Conservation (phyloP, 2,797 vertebrate genomes). For the Onychomys leucogaster region DNA sequence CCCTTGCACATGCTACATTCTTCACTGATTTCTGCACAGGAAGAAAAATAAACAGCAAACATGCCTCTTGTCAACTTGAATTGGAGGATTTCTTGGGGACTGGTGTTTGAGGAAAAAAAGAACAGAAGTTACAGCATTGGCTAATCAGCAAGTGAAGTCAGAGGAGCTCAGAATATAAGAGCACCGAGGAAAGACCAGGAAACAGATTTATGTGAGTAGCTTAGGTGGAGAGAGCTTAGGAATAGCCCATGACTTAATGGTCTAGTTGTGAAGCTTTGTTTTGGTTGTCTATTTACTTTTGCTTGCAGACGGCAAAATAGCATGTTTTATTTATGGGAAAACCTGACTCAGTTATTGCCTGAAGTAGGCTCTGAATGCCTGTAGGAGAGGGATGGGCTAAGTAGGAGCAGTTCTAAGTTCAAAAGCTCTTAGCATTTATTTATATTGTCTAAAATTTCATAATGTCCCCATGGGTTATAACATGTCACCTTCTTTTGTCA, state of each 20-base stretch:
- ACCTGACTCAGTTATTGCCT: not conserved
- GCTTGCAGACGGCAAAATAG: not conserved
- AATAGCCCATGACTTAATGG: not conserved
- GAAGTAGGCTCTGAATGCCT: constrained; percentile 13
- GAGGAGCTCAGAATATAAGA: not conserved
- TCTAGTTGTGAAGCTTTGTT: not conserved
- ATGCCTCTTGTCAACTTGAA: not conserved
- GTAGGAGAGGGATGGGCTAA: not conserved
- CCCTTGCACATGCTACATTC: not conserved
- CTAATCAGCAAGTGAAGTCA: not conserved
- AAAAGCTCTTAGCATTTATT: not conserved
- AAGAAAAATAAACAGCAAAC: not conserved
- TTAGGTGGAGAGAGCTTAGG: not conserved
- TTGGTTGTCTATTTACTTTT: constrained; percentile 33
- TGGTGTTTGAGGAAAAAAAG: not conserved
- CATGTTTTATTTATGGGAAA: not conserved
- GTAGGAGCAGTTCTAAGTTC: not conserved
- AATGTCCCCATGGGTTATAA: not conserved
- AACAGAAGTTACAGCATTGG: not conserved
- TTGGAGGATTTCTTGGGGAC: not conserved
- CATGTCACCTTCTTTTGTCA: not conserved
- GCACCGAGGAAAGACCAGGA: not conserved
- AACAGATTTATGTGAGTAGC: not conserved
- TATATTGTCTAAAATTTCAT: not conserved
- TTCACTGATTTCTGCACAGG: not conserved